Evolutionary conservation across 2,888 invertebrate species (phyloP).

Genomic region (Archaeoteleia sp.): DNA sequence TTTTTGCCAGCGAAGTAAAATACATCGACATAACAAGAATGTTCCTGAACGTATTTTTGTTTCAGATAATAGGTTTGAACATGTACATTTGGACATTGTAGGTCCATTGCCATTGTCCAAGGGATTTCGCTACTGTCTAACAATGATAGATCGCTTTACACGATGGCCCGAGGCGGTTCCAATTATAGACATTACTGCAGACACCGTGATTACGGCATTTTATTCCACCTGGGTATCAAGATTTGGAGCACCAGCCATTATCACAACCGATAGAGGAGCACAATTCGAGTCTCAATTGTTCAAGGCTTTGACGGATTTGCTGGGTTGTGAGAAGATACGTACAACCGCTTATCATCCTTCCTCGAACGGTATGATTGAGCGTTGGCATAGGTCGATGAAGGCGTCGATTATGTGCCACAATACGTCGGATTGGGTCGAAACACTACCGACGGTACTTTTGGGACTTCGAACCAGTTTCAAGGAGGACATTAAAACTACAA

Average conservation of each 20-base stretch:
- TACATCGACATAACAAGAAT: too few species aligned
- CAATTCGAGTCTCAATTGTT: too few species aligned
- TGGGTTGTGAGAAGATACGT: slow-evolving; percentile 2
- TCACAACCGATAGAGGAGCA: slow-evolving; percentile 28
- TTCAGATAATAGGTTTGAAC: too few species aligned
- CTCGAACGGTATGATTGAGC: slow-evolving; percentile 53
- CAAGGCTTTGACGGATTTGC: too few species aligned
- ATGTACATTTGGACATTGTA: slow-evolving; percentile 66
- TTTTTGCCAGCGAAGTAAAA: too few species aligned
- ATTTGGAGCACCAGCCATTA: too few species aligned
- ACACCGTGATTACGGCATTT: slow-evolving; percentile 16
- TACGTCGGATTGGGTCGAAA: slow-evolving; percentile 15
- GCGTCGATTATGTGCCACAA: slow-evolving; percentile 46
- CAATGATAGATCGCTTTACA: slow-evolving; percentile 60
- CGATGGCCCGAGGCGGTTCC: slow-evolving; percentile 54
- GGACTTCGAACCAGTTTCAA: slow-evolving; percentile 41
- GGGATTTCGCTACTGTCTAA: slow-evolving; percentile 64
- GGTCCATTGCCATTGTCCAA: slow-evolving; percentile 60
- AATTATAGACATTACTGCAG: neutral
- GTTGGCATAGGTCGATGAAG: slow-evolving; percentile 49
- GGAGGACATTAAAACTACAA: slow-evolving; percentile 41
- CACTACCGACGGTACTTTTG: slow-evolving; percentile 39
- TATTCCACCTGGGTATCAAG: slow-evolving; percentile 3
- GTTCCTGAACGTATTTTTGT: too few species aligned
- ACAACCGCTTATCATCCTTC: slow-evolving; percentile 50